Evolutionary conservation across 2,113 vertebrate genomes (phyloP).

Genomic region (Oxyruncus cristatus): DNA sequence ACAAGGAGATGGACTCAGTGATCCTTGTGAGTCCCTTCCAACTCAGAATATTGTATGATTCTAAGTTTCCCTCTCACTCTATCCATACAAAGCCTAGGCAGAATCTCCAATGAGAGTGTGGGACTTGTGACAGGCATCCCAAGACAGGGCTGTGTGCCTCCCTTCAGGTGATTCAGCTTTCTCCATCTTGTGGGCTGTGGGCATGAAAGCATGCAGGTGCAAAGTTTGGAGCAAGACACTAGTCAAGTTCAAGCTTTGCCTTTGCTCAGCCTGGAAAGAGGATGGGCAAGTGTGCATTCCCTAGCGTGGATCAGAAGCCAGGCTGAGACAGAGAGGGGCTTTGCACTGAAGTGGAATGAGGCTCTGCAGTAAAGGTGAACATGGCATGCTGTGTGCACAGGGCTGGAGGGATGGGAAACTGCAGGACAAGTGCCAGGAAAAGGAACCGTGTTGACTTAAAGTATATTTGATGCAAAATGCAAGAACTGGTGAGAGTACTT

Average conservation of each 20-base stretch:
- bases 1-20: neutral
- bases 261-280: neutral
- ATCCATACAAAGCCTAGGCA: neutral
- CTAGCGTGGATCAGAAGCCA: neutral
- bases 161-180: neutral
- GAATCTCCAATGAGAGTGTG: neutral
- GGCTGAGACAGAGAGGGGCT: neutral
- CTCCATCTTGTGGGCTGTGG: neutral
- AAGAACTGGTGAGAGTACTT: neutral
- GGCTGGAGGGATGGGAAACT: neutral
- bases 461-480: neutral
- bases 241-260: neutral
- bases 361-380: neutral
- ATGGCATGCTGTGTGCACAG: rapidly evolving
- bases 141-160: neutral
- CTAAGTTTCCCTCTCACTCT: neutral
- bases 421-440: neutral
- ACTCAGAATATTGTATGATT: neutral
- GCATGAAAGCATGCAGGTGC: neutral
- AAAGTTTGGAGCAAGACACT: neutral
- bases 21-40: neutral
- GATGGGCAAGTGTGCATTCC: rapidly evolving
- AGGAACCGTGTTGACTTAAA: neutral
- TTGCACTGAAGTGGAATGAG: neutral
- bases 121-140: neutral